Evolutionary conservation across 35 echinoderm and acorn worm genomes (phyloP).

Genomic region (Amphiura filiformis): DNA sequence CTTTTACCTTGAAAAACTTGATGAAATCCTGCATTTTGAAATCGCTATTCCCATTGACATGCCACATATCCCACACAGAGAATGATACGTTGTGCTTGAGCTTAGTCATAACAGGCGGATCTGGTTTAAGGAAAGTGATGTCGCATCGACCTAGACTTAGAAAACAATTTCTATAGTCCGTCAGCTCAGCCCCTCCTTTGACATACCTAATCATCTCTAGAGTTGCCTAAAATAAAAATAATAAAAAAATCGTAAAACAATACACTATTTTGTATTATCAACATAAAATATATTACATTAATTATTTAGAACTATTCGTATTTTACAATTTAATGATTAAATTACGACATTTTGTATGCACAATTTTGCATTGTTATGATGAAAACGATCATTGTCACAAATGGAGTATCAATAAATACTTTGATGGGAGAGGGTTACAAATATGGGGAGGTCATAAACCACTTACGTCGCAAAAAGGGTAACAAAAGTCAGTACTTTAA

Average conservation of each 20-base stretch:
- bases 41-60: slow-evolving; percentile 46
- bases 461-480: too few relatives aligned
- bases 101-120: slow-evolving; percentile 17
- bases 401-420: background rate
- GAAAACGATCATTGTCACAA: background rate
- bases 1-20: slow-evolving; percentile 70
- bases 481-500: too few relatives aligned
- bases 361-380: too few relatives aligned
- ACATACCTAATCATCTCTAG: slow-evolving; percentile 76
- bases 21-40: slow-evolving; percentile 70
- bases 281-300: too few relatives aligned
- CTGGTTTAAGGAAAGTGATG: slow-evolving; percentile 76
- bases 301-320: too few relatives aligned
- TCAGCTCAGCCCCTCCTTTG: slow-evolving; percentile 32
- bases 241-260: too few relatives aligned
- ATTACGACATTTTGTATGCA: too few relatives aligned
- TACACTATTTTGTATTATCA: too few relatives aligned
- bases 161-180: slow-evolving; percentile 76
- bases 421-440: too few relatives aligned
- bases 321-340: too few relatives aligned
- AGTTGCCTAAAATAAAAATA: slow-evolving; percentile 39
- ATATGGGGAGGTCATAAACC: too few relatives aligned
- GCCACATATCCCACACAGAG: slow-evolving; percentile 85
- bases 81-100: slow-evolving; percentile 55
- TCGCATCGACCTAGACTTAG: slow-evolving; percentile 61